Percentiles rank a stretch among this genome's conserved stretches.
Conservation (phyloP, 2,113 vertebrate genomes). For the Neogale vison region DNA sequence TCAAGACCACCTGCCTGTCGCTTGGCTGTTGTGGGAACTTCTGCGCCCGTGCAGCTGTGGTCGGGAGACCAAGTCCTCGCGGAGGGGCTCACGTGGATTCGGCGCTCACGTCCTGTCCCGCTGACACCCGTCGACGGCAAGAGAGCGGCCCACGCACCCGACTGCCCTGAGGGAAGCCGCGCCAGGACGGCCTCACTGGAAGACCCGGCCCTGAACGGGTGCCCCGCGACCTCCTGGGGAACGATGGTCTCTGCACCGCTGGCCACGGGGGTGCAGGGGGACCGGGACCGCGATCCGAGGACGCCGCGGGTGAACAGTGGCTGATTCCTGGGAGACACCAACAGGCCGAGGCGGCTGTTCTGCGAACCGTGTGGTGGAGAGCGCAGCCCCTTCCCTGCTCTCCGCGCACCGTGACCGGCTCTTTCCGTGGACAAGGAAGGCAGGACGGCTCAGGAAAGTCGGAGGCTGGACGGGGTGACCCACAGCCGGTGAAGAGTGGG, state of each 20-base stretch:
- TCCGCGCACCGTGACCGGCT: too few species aligned
- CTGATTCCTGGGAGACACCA: not conserved
- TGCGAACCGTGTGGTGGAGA: fast-evolving
- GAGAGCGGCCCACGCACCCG: not conserved
- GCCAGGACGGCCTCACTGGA: too few species aligned
- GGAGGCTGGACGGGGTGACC: not conserved
- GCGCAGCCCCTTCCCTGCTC: too few species aligned
- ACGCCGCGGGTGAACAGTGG: fast-evolving
- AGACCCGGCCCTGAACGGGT: fast-evolving
- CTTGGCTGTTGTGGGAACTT: not conserved
- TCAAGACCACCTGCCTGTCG: too few species aligned
- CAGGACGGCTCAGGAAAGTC: not conserved
- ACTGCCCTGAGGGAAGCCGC: too few species aligned
- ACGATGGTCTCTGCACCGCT: fast-evolving
- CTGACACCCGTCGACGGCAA: fast-evolving
- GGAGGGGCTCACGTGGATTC: fast-evolving
- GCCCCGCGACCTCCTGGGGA: not conserved
- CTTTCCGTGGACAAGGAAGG: not conserved
- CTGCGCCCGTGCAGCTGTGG: not conserved
- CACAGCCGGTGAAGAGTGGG: fast-evolving
- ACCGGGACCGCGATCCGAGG: too few species aligned
- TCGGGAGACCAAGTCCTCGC: not conserved
- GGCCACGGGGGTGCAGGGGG: not conserved
- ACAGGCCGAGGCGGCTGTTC: too few species aligned
- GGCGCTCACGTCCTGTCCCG: too few species aligned